Evolutionary conservation across 2,113 vertebrate genomes (phyloP), one percentile per base, ranked within the genome.

Genomic region (Gopherus flavomarginatus): DNA sequence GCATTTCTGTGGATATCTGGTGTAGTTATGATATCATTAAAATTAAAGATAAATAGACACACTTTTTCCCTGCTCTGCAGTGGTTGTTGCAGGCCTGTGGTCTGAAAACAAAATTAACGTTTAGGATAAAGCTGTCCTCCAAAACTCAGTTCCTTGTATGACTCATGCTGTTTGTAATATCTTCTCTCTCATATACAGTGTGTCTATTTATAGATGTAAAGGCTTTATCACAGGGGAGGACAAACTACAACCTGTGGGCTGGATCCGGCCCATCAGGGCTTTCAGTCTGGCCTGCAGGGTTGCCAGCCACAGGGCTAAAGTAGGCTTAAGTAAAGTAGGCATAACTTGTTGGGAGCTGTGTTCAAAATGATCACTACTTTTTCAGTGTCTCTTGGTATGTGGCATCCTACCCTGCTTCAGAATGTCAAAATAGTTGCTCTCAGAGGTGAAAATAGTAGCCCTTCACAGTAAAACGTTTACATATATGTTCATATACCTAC

Each of bases 101-200:
- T 87, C 81, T 96, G 83, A 75, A 79, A 95, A 86, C 29, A n/a
- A 95, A 88, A 5, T 88, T 2, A 2, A 91, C 72, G 10, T 87
- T 89, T 8, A 57, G 24, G 56, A 78, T 19, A 47, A 57, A 49
- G 47, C n/a, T 19, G 2, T 42, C 21, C 69, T 75, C 69, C 69
- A n/a, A 57, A 87, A 62, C 14, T 27, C 29, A 85, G 59, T 65
- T 35, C 57, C 6, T 35, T 5, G 22, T 19, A 54, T 59, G 21
- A 35, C 77, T 31, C 5, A 4, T 75, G 65, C 26, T 4, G 62
- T 93, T 86, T 82, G 35, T 50, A 93, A 7, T 93, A 47, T 83
- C 91, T 87, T 85, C 72, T 81, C 13, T 86, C 82, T 77, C 85
- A 13, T 93, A n/a, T 78, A 93, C n/a, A 13, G 54, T 42, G 77